Evolutionary conservation across 2,797 vertebrate species (phyloP).

Genomic region (Antrozous pallidus): DNA sequence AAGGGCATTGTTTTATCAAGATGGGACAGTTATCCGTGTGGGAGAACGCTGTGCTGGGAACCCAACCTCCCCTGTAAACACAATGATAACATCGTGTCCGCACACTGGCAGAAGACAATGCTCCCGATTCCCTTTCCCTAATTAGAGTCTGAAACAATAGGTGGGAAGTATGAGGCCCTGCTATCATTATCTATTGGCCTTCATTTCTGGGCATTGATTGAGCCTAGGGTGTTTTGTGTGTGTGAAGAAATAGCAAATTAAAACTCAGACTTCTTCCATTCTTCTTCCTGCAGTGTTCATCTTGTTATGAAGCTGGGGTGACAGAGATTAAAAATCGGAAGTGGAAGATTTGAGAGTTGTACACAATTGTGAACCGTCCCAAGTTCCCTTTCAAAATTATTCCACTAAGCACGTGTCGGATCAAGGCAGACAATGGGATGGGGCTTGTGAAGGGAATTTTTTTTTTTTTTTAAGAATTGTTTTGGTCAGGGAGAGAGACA

Average conservation of each 20-base stretch:
- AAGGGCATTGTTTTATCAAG: conserved; percentile 53
- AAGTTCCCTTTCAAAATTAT: background rate
- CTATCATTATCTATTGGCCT: conserved; percentile 84
- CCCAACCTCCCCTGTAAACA: conserved; percentile 79
- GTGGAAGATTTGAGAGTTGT: background rate
- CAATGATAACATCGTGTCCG: conserved; percentile 77
- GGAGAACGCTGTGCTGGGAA: conserved; percentile 73
- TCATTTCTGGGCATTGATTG: conserved; percentile 86
- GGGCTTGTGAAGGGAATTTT: background rate
- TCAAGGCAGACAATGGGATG: background rate
- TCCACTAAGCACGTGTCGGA: background rate
- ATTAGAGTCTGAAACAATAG: conserved; percentile 82
- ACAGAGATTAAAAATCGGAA: conserved; percentile 31
- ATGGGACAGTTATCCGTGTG: conserved; percentile 74
- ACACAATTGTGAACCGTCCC: background rate
- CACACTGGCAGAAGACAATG: conserved; percentile 79
- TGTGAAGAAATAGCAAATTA: conserved; percentile 62
- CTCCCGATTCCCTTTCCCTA: conserved; percentile 75
- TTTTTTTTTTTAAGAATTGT: background rate
- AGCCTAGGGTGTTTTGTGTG: conserved; percentile 75
- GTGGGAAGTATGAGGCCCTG: conserved; percentile 74
- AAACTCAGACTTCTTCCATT: conserved; percentile 39
- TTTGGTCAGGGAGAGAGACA: background rate
- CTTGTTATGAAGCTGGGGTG: conserved; percentile 47
- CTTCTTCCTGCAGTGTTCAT: conserved; percentile 4